A percentile compares a stretch with the other conserved stretches of the same genome.
Evolutionary conservation across 1,140 invertebrate species (phyloP).

Genomic region (Drosophila setifemur): DNA sequence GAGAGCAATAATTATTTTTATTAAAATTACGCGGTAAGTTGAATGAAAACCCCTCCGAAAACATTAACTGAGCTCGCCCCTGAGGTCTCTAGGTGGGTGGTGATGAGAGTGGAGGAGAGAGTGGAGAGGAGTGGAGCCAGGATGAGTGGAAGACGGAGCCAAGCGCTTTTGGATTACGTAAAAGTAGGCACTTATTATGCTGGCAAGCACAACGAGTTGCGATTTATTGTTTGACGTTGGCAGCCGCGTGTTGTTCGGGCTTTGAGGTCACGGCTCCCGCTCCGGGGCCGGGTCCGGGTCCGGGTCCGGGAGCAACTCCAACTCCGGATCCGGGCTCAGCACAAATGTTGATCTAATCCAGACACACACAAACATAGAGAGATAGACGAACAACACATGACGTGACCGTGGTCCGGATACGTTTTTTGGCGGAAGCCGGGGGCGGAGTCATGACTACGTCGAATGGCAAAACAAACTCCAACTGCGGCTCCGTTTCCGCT

Average conservation of each 20-base stretch:
- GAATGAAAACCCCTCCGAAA: conserved; percentile 9
- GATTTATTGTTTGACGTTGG: conserved; percentile 79
- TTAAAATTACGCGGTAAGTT: conserved; percentile 6
- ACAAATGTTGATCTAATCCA: conserved; percentile 76
- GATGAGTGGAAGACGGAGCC: conserved; percentile 6
- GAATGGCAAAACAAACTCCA: conserved; percentile 64
- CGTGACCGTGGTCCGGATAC: conserved; percentile 28
- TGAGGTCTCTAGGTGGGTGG: not conserved
- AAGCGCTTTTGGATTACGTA: conserved; percentile 66
- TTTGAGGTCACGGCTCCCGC: conserved; percentile 59
- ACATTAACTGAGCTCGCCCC: conserved; percentile 15
- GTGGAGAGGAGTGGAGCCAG: not conserved
- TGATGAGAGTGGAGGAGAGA: not conserved
- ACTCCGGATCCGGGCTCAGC: conserved; percentile 38
- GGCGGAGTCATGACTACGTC: conserved; percentile 60
- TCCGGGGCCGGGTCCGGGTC: not conserved
- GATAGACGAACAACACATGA: conserved; percentile 62
- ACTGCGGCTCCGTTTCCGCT: conserved; percentile 35
- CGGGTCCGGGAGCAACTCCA: not conserved
- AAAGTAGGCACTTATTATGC: conserved; percentile 77
- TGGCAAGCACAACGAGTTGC: conserved; percentile 76
- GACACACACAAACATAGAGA: conserved; percentile 8
- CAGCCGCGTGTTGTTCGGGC: conserved; percentile 38
- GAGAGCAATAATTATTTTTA: conserved; percentile 5
- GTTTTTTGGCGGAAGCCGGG: conserved; percentile 11